Evolutionary conservation across 2,797 vertebrate genomes (phyloP), one percentile per base, ranked within the genome.

Genomic region (Lophotriccus pileatus): DNA sequence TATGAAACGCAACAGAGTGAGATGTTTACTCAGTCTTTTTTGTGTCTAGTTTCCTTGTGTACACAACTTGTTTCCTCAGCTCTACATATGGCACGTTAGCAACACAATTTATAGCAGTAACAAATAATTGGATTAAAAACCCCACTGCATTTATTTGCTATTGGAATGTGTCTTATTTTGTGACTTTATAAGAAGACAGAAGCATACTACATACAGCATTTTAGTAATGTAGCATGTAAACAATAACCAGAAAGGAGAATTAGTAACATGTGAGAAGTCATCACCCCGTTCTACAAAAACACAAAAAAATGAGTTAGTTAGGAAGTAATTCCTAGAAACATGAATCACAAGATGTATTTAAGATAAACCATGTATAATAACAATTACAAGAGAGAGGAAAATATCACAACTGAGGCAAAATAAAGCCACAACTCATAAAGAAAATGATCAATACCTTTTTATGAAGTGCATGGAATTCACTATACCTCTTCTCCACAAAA

Each of bases 401-500:
- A 49, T 32, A 32, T 21, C 37, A 84, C 41, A 89, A 37, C 43
- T 58, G 56, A 74, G 41, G 12, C 22, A 89, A 93, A 95, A 41
- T 27, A 79, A 94, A 86, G 14, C 12, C 39, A 56, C 6, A 74
- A 18, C 12, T 79, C 67, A 37, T 27, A 37, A 59, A 66, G 47
- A 85, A 86, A 74, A 60, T 59, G 16, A 64, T 64, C 66, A 94
- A 98, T 98, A 99, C 99, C 98, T 99, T 99, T 98, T 99, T 99
- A 98, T 99, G 99, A 93, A 99, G 98, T 36, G 99, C 97, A 94
- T 99, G 99, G 96, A 99, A 99, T 97, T 99, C 99, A 83, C 99
- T 99, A 97, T 99, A 99, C 79, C 99, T 98, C 96, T 99, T 99
- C 98, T 99, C 99, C 58, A 99, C 98, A 79, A 98, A 98, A 94